Base-by-base conservation (phyloP, 2,113 vertebrate species). In the Eudyptes chrysolophus region DNA sequence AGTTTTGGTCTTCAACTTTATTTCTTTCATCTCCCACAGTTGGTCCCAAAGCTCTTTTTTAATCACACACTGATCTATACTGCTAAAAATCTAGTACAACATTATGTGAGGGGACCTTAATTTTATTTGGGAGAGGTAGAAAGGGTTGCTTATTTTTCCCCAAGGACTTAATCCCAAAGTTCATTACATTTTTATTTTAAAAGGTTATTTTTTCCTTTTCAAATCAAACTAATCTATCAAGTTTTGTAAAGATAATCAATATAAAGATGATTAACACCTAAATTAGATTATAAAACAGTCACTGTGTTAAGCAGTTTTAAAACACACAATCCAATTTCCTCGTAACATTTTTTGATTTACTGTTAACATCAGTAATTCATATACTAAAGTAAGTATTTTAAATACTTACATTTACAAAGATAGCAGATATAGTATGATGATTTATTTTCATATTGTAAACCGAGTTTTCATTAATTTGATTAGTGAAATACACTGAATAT, bases 401-500 rank as follows among this genome's bases (percentile, higher is more conserved):
- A 90, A 82, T 72, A 64, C 46, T 78, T 84, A 64, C 30, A 87
- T 58, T 94, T 78, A 84, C 21, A 82, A 65, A 89, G 40, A 82
- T 20, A 89, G 44, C 20, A 94, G 49, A 91, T 76, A 79, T 7
- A 89, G 61, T 4, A 89, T 30, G 30, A 84, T 26, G 29, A 80
- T 83, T 79, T 88, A 40, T 95, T 84, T 91, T 49, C 46, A 46
- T 60, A 89, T 72, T 25, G 34, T 42, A 89, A 93, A 91, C 17
- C 70, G 82, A 66, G 40, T 36, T 87, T 40, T 79, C 91, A 97
- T 96, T 96, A 89, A 82, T 91, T 81, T 93, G 55, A 97, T 96
- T 96, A 93, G 86, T 87, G 66, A 95, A 95, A 89, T 90, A 89
- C 17, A 76, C 22, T 46, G 40, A 58, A 55, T 55, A 89, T 94